These are phyloP conservation scores for Pipa parva DNA, from an alignment of 2,113 vertebrate species.

Conservation along the genomic window DNA sequence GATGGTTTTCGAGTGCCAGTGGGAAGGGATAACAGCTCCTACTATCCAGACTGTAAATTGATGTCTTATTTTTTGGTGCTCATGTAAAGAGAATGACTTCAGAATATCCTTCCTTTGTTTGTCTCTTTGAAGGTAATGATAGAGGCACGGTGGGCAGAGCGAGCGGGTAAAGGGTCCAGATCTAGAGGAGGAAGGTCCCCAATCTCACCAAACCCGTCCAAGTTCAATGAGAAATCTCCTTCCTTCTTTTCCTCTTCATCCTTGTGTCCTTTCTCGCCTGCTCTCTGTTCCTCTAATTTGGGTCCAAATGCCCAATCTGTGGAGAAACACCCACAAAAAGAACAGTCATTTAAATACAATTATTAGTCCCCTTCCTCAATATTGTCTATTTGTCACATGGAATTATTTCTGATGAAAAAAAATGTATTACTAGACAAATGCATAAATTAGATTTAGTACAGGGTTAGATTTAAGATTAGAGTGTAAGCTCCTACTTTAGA, in stretches of 20 bases:
- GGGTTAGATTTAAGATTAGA: too few relatives aligned
- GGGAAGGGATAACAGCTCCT: too few relatives aligned
- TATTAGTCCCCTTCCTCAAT: too few relatives aligned
- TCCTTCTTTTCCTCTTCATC: conserved; percentile 54
- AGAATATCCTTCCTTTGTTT: conserved; percentile 28
- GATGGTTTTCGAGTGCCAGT: too few relatives aligned
- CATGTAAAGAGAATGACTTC: too few relatives aligned
- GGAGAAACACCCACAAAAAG: not conserved
- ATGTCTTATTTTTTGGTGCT: too few relatives aligned
- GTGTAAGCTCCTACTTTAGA: too few relatives aligned
- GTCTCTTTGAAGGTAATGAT: conserved; percentile 46
- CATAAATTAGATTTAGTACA: too few relatives aligned
- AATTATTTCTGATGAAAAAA: too few relatives aligned
- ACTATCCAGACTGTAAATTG: too few relatives aligned
- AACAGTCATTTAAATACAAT: not conserved
- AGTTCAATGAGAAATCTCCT: conserved; percentile 52
- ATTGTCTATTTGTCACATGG: too few relatives aligned
- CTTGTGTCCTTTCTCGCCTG: conserved; percentile 59
- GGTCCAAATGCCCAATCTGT: conserved; percentile 80
- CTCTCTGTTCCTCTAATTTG: conserved; percentile 68
- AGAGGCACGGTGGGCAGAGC: not conserved
- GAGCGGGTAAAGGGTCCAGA: fast-evolving
- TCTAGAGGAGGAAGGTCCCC: not conserved
- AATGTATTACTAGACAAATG: too few relatives aligned
- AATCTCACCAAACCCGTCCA: conserved; percentile 9